These are phyloP conservation scores for Toxotes lorentzi DNA, from an alignment of 2,797 vertebrate genomes.

Conservation along the genomic window DNA sequence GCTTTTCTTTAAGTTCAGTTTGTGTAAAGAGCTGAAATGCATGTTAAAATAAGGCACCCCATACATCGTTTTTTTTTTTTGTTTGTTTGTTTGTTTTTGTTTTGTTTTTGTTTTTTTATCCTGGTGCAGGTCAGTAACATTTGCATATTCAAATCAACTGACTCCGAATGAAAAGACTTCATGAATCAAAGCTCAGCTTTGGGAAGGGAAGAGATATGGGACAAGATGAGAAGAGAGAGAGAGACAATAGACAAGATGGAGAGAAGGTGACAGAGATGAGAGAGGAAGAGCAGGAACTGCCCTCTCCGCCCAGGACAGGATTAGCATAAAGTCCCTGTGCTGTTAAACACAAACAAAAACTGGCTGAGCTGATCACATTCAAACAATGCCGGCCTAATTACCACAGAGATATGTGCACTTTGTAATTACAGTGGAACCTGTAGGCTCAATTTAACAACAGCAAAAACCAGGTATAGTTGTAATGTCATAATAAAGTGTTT, in stretches of 20 bases:
- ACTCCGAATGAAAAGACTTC: background rate
- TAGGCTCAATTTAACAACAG: no score
- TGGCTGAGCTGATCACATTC: background rate
- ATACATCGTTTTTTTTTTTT: no score
- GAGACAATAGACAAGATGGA: background rate
- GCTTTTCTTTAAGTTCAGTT: background rate
- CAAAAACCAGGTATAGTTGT: no score
- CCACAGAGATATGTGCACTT: background rate
- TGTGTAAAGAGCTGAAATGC: background rate
- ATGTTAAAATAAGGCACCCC: background rate
- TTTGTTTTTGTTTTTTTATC: background rate
- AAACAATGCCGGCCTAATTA: background rate
- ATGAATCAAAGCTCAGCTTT: background rate
- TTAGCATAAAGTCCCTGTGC: background rate
- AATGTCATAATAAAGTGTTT: no score
- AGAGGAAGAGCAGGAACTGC: background rate
- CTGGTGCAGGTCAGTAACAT: background rate
- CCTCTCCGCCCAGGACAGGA: background rate
- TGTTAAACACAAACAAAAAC: background rate
- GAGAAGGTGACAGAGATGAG: background rate
- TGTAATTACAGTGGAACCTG: no score
- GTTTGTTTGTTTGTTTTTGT: background rate
- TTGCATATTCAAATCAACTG: background rate
- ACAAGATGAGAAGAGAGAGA: background rate
- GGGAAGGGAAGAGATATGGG: background rate